Conservation (phyloP, 2,113 vertebrate genomes). For the Shinisaurus crocodilurus region DNA sequence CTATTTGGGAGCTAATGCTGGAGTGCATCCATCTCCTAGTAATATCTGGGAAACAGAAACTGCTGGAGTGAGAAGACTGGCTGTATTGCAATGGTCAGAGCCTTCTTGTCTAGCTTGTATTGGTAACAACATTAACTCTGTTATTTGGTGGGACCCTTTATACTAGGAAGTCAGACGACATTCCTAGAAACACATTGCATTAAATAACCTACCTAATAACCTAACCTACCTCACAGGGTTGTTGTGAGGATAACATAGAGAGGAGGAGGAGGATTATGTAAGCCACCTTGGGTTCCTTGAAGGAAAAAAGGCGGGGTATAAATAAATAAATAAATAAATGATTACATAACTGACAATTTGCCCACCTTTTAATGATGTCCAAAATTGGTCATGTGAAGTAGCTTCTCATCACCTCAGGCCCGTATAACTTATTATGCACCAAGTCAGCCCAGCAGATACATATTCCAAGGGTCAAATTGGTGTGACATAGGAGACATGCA, state of each 20-base stretch:
- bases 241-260: no score
- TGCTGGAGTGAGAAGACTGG: no score
- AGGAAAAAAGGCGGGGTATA: no score
- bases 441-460: background rate
- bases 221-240: no score
- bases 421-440: background rate
- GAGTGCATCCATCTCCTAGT: no score
- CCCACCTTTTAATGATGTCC: background rate
- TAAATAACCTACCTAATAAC: no score
- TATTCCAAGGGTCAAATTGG: background rate
- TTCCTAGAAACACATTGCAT: background rate
- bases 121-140: background rate
- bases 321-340: no score
- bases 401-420: background rate
- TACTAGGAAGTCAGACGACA: background rate
- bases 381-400: background rate
- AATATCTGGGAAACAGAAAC: no score
- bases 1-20: background rate
- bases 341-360: background rate
- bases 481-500: background rate
- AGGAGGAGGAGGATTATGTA: no score
- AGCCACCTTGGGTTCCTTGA: no score
- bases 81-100: no score
- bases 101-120: no score
- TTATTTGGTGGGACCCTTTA: background rate